Base-by-base conservation (phyloP, 1,140 invertebrate species). In the Arion vulgaris region DNA sequence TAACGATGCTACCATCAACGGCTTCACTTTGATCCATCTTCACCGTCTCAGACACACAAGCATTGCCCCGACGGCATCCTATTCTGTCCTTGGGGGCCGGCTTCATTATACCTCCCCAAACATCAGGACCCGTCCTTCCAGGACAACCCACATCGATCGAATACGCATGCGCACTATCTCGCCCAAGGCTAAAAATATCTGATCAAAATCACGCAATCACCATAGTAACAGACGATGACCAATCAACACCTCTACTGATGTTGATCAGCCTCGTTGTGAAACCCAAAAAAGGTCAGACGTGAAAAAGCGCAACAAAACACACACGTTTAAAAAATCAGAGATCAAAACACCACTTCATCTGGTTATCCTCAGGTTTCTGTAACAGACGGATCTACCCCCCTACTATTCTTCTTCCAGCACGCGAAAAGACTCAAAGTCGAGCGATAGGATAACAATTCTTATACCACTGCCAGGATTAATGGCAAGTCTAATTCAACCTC, bases 151-250 rank as follows among this genome's bases (percentile, higher is more conserved):
- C 80, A 45, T 69, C 34, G 26, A 66, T 62, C 34, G 53, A 75
- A 51, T 23, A 51, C 38, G 11, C 28, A 51, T 28, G 28, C 80
- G 28, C 69, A 26, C 78, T 85, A 11, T 75, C 77, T 5, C 53
- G 81, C 13, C 81, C 84, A 26, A 82, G 72, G 66, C 41, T 85
- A 26, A 83, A 81, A 51, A 81, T 85, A 32, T 68, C 84, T 0
- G 78, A 85, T 51, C 32, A 82, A 28, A 34, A 82, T 19, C 81
- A 81, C 57, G 83, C 76, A 17, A 53, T 83, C 45, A 81, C 81
- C 1, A 85, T 85, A 1, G 84, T 74, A 0, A 83, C 77, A 28
- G 80, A 81, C 36, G 84, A 85, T 38, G 84, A 85, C 38, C 34
- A 49, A 36, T 80, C 84, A 0, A 80, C 84, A 75, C 69, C 19